Evolutionary conservation across 2,797 vertebrate species (phyloP).

Genomic region (Bothrops alternatus): DNA sequence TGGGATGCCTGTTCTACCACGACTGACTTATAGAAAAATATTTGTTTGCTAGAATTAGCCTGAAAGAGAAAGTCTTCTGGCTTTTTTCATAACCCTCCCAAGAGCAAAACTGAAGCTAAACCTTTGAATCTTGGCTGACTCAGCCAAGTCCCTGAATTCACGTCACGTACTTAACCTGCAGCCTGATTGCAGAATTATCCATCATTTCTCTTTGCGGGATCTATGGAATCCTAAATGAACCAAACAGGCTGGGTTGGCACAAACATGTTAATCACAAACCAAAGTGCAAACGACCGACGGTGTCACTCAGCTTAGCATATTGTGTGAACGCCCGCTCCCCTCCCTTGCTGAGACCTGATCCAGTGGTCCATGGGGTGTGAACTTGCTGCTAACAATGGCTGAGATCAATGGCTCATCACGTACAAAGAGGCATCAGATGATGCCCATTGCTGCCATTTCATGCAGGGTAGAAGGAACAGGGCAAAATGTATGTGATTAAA

Average conservation of each 20-base stretch:
- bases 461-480: neutral
- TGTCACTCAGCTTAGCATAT: neutral
- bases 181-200: neutral
- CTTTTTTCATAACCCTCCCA: neutral
- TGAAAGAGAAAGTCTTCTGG: neutral
- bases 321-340: neutral
- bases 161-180: neutral
- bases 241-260: neutral
- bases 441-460: neutral
- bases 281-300: neutral
- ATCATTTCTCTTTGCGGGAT: neutral
- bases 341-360: neutral
- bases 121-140: neutral
- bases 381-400: neutral
- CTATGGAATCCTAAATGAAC: neutral
- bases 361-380: neutral
- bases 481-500: neutral
- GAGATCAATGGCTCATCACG: neutral
- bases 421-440: neutral
- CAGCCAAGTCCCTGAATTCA: neutral
- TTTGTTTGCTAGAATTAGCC: neutral
- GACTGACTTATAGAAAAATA: neutral
- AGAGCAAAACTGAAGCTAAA: neutral
- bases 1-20: neutral
- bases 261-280: neutral